A percentile compares a stretch with the other conserved stretches of the same genome.
Conservation (phyloP, 2,888 invertebrate genomes). For the Stegana nigrithorax region DNA sequence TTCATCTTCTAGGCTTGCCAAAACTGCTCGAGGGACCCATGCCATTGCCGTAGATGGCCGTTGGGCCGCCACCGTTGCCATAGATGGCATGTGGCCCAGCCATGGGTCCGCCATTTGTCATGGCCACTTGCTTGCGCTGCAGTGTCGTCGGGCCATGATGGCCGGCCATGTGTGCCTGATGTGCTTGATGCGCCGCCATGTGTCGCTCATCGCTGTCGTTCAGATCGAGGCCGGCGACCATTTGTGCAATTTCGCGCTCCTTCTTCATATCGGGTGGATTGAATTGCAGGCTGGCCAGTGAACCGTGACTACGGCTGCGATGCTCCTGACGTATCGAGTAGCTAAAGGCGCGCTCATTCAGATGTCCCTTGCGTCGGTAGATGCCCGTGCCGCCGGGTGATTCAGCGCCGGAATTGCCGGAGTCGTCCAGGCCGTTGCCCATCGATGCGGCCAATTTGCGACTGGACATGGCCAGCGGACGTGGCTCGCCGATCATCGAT, state of each 20-base stretch:
- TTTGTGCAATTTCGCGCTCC: constrained; percentile 91
- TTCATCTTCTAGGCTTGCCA: constrained; percentile 68
- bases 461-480: constrained; percentile 71
- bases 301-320: constrained; percentile 91
- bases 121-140: constrained; percentile 58
- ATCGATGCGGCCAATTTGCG: constrained; percentile 77
- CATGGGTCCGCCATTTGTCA: constrained; percentile 56
- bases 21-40: constrained; percentile 62
- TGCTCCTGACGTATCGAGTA: constrained; percentile 95
- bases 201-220: constrained; percentile 74
- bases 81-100: constrained; percentile 55
- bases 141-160: too few species aligned
- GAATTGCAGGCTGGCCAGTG: constrained; percentile 90
- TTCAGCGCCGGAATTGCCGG: constrained; percentile 70
- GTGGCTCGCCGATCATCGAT: constrained; percentile 73
- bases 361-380: constrained; percentile 89
- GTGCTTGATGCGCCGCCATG: constrained; percentile 70
- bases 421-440: constrained; percentile 72
- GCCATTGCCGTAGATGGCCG: constrained; percentile 49
- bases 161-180: too few species aligned
- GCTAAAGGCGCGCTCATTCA: constrained; percentile 93
- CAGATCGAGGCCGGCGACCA: constrained; percentile 90
- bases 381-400: constrained; percentile 82
- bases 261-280: constrained; percentile 88
- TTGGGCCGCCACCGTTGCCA: constrained; percentile 40